Evolutionary conservation across 2,797 vertebrate genomes (phyloP).

Genomic region (Pelobates cultripes): DNA sequence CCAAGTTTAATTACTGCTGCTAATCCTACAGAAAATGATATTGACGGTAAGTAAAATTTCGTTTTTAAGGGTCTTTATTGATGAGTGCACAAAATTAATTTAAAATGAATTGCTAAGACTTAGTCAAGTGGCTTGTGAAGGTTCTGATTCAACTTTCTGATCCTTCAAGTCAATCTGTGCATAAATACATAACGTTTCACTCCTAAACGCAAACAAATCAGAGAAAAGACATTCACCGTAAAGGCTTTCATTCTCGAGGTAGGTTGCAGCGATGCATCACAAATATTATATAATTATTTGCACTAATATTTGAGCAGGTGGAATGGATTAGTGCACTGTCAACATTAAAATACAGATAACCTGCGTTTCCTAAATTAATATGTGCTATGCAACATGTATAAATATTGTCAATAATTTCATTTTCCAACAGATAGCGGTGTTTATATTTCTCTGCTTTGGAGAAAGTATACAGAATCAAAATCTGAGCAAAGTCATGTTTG

Average conservation of each 20-base stretch:
- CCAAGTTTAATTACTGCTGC: too few species aligned
- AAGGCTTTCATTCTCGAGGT: conserved; percentile 68
- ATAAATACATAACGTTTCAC: conserved; percentile 69
- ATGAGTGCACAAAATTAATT: conserved; percentile 64
- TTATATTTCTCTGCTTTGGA: conserved; percentile 73
- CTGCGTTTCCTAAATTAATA: conserved; percentile 83
- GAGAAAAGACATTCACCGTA: conserved; percentile 71
- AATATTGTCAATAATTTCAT: conserved; percentile 79
- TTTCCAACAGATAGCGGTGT: conserved; percentile 75
- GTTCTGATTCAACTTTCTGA: conserved; percentile 66
- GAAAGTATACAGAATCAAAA: conserved; percentile 65
- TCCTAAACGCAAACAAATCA: conserved; percentile 71
- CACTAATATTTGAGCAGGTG: conserved; percentile 97
- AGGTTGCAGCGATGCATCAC: conserved; percentile 78
- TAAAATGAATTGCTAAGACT: conserved; percentile 66
- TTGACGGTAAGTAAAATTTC: neutral
- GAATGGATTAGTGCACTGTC: conserved; percentile 97
- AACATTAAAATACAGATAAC: conserved; percentile 92
- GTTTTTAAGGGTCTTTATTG: conserved; percentile 33
- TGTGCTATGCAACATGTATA: conserved; percentile 81
- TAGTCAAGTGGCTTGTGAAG: conserved; percentile 62
- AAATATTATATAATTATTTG: conserved; percentile 83
- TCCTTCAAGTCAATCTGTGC: conserved; percentile 73
- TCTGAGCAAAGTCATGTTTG: conserved; percentile 60
- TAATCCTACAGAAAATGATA: too few species aligned